Evolutionary conservation across 2,113 vertebrate species (phyloP).

Genomic region (Tachysurus fulvidraco): DNA sequence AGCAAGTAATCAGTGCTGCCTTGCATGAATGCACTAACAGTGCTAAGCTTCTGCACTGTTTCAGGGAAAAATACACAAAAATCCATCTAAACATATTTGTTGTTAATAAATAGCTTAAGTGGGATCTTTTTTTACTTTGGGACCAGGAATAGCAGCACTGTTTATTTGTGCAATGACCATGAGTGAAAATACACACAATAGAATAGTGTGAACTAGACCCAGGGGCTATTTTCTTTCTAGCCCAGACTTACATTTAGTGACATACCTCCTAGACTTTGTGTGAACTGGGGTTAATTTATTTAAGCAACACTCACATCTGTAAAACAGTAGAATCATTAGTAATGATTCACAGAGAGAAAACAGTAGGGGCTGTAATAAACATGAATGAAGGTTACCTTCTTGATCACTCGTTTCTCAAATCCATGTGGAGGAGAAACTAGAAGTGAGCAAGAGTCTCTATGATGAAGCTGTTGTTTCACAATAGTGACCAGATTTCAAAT

Average conservation of each 20-base stretch:
- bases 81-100: background rate
- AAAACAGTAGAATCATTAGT: background rate
- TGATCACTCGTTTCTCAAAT: background rate
- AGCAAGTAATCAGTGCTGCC: background rate
- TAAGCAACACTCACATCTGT: background rate
- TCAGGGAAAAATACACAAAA: background rate
- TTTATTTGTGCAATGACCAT: background rate
- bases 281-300: background rate
- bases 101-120: background rate
- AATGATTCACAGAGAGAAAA: background rate
- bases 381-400: background rate
- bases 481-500: background rate
- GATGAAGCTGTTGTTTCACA: background rate
- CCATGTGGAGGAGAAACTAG: background rate
- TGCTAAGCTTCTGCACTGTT: background rate
- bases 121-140: background rate
- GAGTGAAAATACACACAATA: background rate
- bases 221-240: background rate
- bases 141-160: background rate
- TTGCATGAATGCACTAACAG: background rate
- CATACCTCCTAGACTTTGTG: background rate
- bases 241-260: background rate
- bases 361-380: background rate
- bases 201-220: background rate
- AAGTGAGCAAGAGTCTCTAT: background rate